A percentile compares a stretch with the other conserved stretches of the same genome.
phyloP scores from a whole-genome alignment of 2,797 vertebrate genomes.

The Coregonus ussuriensis region DNA sequence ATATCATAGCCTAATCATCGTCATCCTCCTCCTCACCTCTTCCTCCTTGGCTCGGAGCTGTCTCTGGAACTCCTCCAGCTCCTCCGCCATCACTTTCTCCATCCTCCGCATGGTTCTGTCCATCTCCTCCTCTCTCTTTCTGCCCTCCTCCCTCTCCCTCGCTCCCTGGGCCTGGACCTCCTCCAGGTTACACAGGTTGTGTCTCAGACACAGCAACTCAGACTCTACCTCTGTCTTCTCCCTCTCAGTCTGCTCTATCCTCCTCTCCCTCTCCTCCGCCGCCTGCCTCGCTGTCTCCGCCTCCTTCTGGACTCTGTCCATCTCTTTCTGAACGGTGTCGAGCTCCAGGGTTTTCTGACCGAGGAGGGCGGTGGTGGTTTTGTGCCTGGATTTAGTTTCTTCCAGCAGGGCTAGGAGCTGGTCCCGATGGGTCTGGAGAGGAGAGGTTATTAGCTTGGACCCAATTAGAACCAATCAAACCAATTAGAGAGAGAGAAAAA shows the following conservation, averaged over 20 bases:
- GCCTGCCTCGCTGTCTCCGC: slow-evolving; percentile 63
- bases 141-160: slow-evolving; percentile 65
- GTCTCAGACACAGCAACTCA: slow-evolving; percentile 62
- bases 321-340: slow-evolving; percentile 51
- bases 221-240: slow-evolving; percentile 72
- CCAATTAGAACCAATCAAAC: background rate
- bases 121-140: slow-evolving; percentile 67
- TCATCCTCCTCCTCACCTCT: slow-evolving; percentile 63
- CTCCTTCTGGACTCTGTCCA: slow-evolving; percentile 61
- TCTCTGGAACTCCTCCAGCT: slow-evolving; percentile 77
- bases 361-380: slow-evolving; percentile 60
- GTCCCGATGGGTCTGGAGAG: slow-evolving; percentile 67
- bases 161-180: slow-evolving; percentile 62
- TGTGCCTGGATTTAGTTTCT: slow-evolving; percentile 60
- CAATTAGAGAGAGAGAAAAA: background rate
- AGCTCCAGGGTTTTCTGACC: slow-evolving; percentile 63
- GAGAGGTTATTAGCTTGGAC: background rate
- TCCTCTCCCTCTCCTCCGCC: slow-evolving; percentile 57
- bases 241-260: slow-evolving; percentile 58
- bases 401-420: slow-evolving; percentile 64
- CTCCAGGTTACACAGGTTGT: slow-evolving; percentile 66
- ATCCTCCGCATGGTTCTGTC: slow-evolving; percentile 71
- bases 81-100: slow-evolving; percentile 70
- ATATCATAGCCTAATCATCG: background rate
- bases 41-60: slow-evolving; percentile 73